These are phyloP conservation scores for Drosophila conformis DNA, from an alignment of 2,888 invertebrate species.

Conservation along the genomic window DNA sequence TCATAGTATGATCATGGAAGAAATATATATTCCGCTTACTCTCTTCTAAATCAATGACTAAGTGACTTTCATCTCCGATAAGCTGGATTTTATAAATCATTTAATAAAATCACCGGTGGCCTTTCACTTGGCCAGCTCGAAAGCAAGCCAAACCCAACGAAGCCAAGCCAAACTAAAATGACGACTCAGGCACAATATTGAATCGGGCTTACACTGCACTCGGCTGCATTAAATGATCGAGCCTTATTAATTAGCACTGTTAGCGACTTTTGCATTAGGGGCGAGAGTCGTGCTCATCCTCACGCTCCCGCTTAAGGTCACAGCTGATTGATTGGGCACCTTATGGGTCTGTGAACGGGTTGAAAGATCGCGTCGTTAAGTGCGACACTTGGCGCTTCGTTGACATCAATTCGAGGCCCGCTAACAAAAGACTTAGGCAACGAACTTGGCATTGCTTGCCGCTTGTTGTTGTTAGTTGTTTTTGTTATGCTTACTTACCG, in stretches of 20 bases:
- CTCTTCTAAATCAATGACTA: background rate
- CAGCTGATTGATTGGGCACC: conserved; percentile 53
- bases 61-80: conserved; percentile 3
- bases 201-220: conserved; percentile 29
- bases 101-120: conserved; percentile 30
- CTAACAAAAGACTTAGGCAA: conserved; percentile 61
- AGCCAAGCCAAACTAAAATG: conserved; percentile 32
- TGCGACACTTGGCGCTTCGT: conserved; percentile 27
- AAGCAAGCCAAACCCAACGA: conserved; percentile 32
- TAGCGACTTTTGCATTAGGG: conserved; percentile 25
- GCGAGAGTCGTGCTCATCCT: conserved; percentile 10
- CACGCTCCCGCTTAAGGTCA: conserved; percentile 4
- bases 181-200: conserved; percentile 3
- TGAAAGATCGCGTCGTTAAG: conserved; percentile 17
- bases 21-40: background rate
- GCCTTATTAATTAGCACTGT: conserved; percentile 44
- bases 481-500: conserved; percentile 43
- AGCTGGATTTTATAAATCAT: conserved; percentile 12
- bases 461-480: conserved; percentile 9
- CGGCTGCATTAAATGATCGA: conserved; percentile 21
- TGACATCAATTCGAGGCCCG: conserved; percentile 49
- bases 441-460: conserved; percentile 63
- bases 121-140: conserved; percentile 50
- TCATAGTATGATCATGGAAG: background rate
- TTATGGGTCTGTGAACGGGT: conserved; percentile 43